Base-by-base conservation (phyloP, 2,113 vertebrate genomes). In the Meriones unguiculatus region DNA sequence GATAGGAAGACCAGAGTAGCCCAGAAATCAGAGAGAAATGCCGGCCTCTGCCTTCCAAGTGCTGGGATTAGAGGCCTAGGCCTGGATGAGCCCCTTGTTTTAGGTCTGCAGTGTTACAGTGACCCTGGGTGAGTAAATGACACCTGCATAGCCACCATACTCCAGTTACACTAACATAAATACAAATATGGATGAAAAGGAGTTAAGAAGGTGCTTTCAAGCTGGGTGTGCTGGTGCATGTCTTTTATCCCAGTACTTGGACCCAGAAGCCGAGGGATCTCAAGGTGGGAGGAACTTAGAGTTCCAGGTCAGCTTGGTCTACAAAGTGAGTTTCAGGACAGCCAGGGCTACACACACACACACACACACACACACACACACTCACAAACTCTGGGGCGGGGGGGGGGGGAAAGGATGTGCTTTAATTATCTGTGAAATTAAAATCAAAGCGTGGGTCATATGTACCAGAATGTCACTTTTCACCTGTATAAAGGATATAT, bases 401-500 rank as follows among this genome's bases (percentile, higher is more conserved):
- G 62, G 20, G 20, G 20, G 18, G 62, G 59, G 18, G 62, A 54
- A 81, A 62, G 17, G 77, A 91, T 30, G 80, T 35, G 41, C 30
- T 88, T 80, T 95, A 20, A 92, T 94, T 95, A 95, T 75, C 64
- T 91, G 46, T 25, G 38, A 87, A 96, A 95, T 91, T 93, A 95
- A 95, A 46, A 92, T 46, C 18, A 92, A 72, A 97, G 87, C 46
- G 67, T 28, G 87, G 50, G 24, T 78, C 22, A 38, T 84, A 30
- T 84, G 70, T 89, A 64, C 46, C 35, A 69, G 54, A 86, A 38
- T 89, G 12, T 69, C 35, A 91, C 57, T 59, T 95, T 72, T 72
- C 17, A n/a, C 35, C 70, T n/a, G 0, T 17, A 78, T 75, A 92
- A 96, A 85, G 50, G 8, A 92, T 28, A 80, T 22, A 57, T n/a